A percentile compares a stretch with the other conserved stretches of the same genome.
These are phyloP conservation scores for Tetrax tetrax DNA, from an alignment of 2,113 vertebrate genomes.

Conservation along the genomic window DNA sequence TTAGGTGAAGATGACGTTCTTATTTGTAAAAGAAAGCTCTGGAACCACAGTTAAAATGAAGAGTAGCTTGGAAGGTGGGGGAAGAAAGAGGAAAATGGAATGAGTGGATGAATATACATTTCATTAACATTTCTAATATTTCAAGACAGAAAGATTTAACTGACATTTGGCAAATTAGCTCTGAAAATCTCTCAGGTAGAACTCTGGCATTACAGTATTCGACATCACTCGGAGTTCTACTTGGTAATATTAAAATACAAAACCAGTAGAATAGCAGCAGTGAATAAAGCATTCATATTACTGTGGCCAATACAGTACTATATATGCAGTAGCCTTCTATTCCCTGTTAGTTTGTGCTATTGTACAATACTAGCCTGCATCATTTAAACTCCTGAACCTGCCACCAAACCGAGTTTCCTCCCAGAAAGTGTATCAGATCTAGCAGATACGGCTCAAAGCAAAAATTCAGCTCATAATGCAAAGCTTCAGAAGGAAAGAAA, in stretches of 20 bases:
- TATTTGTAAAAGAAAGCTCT: neutral
- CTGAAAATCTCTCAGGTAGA: neutral
- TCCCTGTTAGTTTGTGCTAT: neutral
- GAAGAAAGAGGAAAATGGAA: neutral
- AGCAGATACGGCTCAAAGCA: neutral
- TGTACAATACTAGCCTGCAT: neutral
- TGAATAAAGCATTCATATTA: neutral
- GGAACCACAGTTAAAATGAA: neutral
- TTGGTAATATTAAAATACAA: neutral
- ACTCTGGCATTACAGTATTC: neutral
- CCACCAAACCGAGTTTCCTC: neutral
- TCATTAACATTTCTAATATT: neutral
- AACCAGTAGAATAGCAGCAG: neutral
- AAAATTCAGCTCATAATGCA: neutral
- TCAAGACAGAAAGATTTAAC: neutral
- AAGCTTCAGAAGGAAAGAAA: neutral
- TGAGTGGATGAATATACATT: neutral
- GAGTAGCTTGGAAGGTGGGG: neutral
- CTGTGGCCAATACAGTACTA: neutral
- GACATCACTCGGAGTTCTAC: neutral
- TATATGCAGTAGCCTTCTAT: neutral
- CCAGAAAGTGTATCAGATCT: neutral
- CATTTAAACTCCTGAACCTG: neutral
- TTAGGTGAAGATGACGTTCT: neutral
- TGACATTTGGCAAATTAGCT: neutral